These are phyloP conservation scores for Torymus texanus DNA, from an alignment of 2,888 invertebrate genomes.

Conservation along the genomic window DNA sequence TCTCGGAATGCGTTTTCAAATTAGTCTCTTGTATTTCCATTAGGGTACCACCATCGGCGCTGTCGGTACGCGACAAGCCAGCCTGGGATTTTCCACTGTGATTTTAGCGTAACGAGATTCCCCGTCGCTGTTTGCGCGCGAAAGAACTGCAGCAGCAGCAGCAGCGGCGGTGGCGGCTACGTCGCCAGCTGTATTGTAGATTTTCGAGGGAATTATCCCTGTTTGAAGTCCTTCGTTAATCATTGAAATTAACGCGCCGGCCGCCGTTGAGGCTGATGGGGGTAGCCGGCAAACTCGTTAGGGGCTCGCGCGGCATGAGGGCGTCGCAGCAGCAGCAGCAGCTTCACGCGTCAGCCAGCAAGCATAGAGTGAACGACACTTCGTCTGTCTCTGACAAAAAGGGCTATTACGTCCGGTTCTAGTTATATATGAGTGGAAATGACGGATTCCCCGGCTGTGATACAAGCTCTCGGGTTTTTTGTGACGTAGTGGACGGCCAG, in stretches of 20 bases:
- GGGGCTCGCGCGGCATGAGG: background rate
- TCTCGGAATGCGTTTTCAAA: slow-evolving; percentile 58
- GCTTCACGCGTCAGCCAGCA: too few relatives aligned
- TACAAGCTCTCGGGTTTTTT: too few relatives aligned
- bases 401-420: background rate
- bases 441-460: too few relatives aligned
- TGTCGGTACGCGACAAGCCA: background rate
- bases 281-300: slow-evolving; percentile 29
- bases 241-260: slow-evolving; percentile 28
- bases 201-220: slow-evolving; percentile 26
- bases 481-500: too few relatives aligned
- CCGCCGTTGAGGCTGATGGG: background rate
- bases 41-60: background rate
- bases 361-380: too few relatives aligned
- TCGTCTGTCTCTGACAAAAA: background rate
- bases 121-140: slow-evolving; percentile 7
- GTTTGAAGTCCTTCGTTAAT: slow-evolving; percentile 26
- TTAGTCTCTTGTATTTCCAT: slow-evolving; percentile 52
- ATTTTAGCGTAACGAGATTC: slow-evolving; percentile 54
- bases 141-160: background rate
- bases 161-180: background rate
- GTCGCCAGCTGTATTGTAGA: background rate
- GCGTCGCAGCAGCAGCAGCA: too few relatives aligned
- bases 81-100: slow-evolving; percentile 40
- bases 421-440: too few relatives aligned